phyloP scores from a whole-genome alignment of 2,113 vertebrate genomes.

The Mungos mungo region DNA sequence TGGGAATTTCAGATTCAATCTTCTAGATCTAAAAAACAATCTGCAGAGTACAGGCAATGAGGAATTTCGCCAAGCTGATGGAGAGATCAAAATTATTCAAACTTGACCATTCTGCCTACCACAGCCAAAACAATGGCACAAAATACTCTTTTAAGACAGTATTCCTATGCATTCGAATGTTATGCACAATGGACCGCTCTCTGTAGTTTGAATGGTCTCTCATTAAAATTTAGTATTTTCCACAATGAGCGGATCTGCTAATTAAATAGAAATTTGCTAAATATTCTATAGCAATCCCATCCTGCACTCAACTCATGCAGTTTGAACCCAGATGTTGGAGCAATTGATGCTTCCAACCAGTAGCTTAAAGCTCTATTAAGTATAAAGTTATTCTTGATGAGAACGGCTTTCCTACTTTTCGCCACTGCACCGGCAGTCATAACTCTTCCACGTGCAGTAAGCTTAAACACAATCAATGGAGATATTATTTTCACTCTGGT shows the following conservation, averaged over 20 bases:
- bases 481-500: constrained; percentile 67
- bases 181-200: background rate
- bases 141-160: background rate
- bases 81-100: background rate
- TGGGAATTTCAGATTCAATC: background rate
- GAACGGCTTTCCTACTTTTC: constrained; percentile 76
- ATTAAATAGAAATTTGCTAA: constrained; percentile 79
- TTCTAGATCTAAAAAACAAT: background rate
- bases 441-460: constrained; percentile 74
- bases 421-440: constrained; percentile 69
- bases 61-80: background rate
- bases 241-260: constrained; percentile 71
- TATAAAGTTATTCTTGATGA: constrained; percentile 76
- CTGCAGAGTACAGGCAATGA: background rate
- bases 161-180: background rate
- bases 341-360: constrained; percentile 78
- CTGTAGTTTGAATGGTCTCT: constrained; percentile 44
- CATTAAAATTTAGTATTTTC: constrained; percentile 78
- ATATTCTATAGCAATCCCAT: constrained; percentile 52
- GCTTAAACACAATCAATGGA: constrained; percentile 73
- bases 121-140: background rate
- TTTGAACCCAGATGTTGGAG: constrained; percentile 82
- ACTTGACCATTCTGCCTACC: background rate
- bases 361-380: constrained; percentile 76
- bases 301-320: constrained; percentile 71